Percentiles rank a stretch among this genome's conserved stretches.
These are phyloP conservation scores for Eupithecia subfuscata DNA, from an alignment of 2,888 invertebrate genomes.

Conservation along the genomic window DNA sequence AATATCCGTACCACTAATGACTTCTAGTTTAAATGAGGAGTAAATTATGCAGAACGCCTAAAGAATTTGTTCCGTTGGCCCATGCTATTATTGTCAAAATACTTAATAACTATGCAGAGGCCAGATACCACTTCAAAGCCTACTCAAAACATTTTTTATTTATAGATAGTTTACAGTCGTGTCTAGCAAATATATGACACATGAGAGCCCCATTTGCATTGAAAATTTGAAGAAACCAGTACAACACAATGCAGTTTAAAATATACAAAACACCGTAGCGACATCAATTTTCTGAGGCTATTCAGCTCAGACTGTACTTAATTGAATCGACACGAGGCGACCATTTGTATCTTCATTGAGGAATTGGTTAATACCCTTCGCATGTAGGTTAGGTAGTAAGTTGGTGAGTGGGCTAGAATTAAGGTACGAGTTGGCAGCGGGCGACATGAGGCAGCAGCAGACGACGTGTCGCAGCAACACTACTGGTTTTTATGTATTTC, in stretches of 20 bases:
- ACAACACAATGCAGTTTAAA: neutral
- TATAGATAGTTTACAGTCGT: neutral
- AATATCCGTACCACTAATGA: constrained; percentile 6
- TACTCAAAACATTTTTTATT: neutral
- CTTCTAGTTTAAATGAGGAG: neutral
- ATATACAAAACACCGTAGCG: neutral
- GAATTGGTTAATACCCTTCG: neutral
- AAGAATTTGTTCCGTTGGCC: constrained; percentile 1
- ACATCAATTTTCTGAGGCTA: neutral
- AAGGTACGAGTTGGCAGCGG: no score
- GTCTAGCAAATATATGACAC: neutral
- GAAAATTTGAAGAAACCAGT: neutral
- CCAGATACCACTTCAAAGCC: neutral
- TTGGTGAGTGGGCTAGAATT: neutral
- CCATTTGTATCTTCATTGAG: neutral
- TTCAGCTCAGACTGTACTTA: neutral
- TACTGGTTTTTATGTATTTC: no score
- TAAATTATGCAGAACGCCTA: neutral
- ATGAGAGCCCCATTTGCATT: no score
- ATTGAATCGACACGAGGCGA: neutral
- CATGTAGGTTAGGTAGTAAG: neutral
- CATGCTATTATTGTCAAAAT: constrained; percentile 14
- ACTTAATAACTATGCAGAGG: neutral
- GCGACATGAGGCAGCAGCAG: no score
- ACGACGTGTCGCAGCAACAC: no score